Conservation (phyloP, 2,797 vertebrate genomes). For the Siniperca obscura region DNA sequence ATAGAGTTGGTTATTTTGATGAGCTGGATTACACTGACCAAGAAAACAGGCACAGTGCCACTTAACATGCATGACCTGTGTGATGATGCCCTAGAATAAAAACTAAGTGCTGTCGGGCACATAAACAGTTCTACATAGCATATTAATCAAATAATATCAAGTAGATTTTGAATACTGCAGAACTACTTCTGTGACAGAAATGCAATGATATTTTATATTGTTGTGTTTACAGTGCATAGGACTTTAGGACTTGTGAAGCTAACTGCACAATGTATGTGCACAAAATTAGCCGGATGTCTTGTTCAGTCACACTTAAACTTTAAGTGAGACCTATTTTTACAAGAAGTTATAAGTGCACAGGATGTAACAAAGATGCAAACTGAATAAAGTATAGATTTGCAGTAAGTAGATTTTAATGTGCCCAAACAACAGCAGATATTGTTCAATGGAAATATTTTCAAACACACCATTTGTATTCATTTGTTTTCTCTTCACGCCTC, state of each 20-base stretch:
- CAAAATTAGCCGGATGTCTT: not conserved
- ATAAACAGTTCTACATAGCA: constrained; percentile 12
- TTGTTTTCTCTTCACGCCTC: constrained; percentile 1
- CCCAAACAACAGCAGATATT: not conserved
- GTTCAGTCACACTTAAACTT: not conserved
- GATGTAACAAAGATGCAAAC: not conserved
- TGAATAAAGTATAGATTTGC: not conserved
- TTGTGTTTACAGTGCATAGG: not conserved
- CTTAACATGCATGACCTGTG: constrained; percentile 13
- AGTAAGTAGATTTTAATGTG: not conserved
- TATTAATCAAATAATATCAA: constrained; percentile 3
- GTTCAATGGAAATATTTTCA: constrained; percentile 15
- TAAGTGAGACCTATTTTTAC: not conserved
- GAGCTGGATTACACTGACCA: not conserved
- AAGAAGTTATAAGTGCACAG: not conserved
- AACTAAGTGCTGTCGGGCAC: not conserved
- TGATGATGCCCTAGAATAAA: constrained; percentile 6
- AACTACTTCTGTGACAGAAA: not conserved
- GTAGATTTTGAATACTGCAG: not conserved
- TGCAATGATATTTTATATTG: not conserved
- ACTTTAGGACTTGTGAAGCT: too few species aligned
- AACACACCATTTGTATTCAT: not conserved
- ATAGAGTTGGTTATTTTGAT: not conserved
- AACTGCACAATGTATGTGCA: not conserved
- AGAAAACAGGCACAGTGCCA: not conserved